Percentiles rank a stretch among this genome's conserved stretches.
Conservation (phyloP, 2,888 invertebrate species). For the Trachelus iudaicus region DNA sequence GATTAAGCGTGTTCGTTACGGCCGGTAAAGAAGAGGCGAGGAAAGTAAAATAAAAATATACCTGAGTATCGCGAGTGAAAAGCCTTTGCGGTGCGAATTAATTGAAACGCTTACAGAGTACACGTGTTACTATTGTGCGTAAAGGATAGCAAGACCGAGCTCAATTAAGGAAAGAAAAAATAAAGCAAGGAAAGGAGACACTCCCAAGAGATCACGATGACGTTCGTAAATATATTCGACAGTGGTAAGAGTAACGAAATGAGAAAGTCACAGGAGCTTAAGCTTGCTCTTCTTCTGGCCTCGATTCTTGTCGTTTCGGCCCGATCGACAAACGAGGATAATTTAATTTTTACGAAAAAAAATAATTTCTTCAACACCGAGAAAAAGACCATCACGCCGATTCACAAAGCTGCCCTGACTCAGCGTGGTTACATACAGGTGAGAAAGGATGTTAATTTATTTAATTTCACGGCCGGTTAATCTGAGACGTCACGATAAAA, state of each 20-base stretch:
- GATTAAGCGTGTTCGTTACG: not conserved
- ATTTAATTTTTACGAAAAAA: constrained; percentile 1
- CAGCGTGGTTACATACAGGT: constrained; percentile 80
- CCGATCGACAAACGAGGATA: not conserved
- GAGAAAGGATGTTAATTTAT: constrained; percentile 24
- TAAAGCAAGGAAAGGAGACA: not conserved
- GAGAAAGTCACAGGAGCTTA: constrained; percentile 16
- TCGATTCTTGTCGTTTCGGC: constrained; percentile 22
- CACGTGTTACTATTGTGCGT: not conserved
- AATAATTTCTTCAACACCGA: constrained; percentile 7
- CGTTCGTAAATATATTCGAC: not conserved
- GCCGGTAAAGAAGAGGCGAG: not conserved
- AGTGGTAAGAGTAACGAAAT: constrained; percentile 1
- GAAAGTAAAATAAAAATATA: not conserved
- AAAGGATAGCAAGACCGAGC: not conserved
- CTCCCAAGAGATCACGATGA: not conserved
- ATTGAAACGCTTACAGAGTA: not conserved
- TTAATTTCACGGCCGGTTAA: not conserved
- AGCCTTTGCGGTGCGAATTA: not conserved
- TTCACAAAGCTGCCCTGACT: constrained; percentile 73
- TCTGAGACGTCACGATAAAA: not conserved
- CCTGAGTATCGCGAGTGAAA: not conserved
- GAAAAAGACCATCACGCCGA: constrained; percentile 43
- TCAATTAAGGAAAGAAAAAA: not conserved
- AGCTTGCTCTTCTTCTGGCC: constrained; percentile 23